phyloP scores from a whole-genome alignment of 2,888 invertebrate species.

The Anarsia innoxiella region DNA sequence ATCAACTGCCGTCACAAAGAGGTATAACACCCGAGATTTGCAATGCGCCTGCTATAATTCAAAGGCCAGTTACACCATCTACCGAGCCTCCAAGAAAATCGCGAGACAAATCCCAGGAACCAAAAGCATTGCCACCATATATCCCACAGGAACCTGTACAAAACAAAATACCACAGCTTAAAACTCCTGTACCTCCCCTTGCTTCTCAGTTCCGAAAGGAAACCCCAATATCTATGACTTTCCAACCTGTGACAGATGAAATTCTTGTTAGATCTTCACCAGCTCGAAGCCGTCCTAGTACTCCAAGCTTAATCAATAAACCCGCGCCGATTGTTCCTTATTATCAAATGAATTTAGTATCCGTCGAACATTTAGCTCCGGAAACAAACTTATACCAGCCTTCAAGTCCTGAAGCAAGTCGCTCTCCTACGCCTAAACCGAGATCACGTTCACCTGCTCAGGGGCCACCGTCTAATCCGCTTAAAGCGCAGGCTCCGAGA shows the following conservation, averaged over 20 bases:
- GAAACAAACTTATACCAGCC: constrained; percentile 77
- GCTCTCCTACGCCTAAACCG: constrained; percentile 79
- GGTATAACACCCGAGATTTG: constrained; percentile 73
- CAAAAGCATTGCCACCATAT: constrained; percentile 23
- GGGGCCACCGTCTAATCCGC: constrained; percentile 81
- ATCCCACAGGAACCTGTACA: constrained; percentile 22
- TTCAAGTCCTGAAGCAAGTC: constrained; percentile 72
- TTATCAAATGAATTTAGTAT: constrained; percentile 85
- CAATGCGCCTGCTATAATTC: constrained; percentile 54
- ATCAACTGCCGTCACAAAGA: constrained; percentile 74
- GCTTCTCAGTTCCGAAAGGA: constrained; percentile 60
- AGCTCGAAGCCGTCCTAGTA: constrained; percentile 74
- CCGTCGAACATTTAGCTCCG: constrained; percentile 78
- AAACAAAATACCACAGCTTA: constrained; percentile 30
- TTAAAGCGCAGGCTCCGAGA: constrained; percentile 79
- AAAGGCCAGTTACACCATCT: constrained; percentile 55
- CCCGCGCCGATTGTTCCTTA: constrained; percentile 85
- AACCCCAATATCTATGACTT: constrained; percentile 76
- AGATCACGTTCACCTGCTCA: constrained; percentile 81
- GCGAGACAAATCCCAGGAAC: constrained; percentile 47
- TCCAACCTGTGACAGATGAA: constrained; percentile 79
- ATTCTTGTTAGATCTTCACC: constrained; percentile 70
- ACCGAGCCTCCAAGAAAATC: constrained; percentile 54
- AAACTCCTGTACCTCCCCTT: constrained; percentile 29
- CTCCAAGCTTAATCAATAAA: constrained; percentile 83